phyloP scores from a whole-genome alignment of 2,797 vertebrate genomes.

The Siniperca obscura region DNA sequence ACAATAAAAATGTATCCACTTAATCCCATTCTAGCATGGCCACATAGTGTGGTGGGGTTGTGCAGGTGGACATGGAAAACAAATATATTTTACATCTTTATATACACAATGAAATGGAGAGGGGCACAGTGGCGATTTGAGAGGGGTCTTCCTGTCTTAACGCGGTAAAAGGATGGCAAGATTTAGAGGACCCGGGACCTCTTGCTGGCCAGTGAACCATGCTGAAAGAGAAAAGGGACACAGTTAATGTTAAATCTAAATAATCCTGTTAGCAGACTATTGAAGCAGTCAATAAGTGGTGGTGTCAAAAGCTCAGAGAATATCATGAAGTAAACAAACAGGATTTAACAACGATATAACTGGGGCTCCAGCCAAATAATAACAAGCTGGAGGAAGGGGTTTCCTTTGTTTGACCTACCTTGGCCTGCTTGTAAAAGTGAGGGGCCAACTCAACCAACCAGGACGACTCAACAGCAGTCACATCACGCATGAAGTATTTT shows the following conservation, averaged over 20 bases:
- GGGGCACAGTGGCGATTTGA: constrained; percentile 72
- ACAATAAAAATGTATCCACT: constrained; percentile 61
- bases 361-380: background rate
- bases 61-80: constrained; percentile 69
- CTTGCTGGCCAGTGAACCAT: constrained; percentile 95
- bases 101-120: constrained; percentile 76
- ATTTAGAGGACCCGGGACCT: constrained; percentile 91
- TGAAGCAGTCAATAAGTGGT: background rate
- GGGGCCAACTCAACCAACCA: constrained; percentile 98
- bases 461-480: constrained; percentile 95
- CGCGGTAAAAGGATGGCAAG: constrained; percentile 41
- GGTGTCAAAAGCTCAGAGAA: background rate
- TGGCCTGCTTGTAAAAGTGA: constrained; percentile 98
- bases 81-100: constrained; percentile 80
- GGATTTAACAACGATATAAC: background rate
- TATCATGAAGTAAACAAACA: background rate
- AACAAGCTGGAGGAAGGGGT: background rate
- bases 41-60: constrained; percentile 52
- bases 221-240: constrained; percentile 79
- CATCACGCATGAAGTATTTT: constrained; percentile 98
- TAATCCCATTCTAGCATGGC: constrained; percentile 58
- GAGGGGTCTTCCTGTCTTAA: constrained; percentile 39
- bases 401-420: constrained; percentile 83
- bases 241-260: constrained; percentile 3
- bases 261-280: background rate